Evolutionary conservation across 2,888 invertebrate genomes (phyloP), one percentile per base, ranked within the genome.

Genomic region (Scaptomyza cyrtandrae): DNA sequence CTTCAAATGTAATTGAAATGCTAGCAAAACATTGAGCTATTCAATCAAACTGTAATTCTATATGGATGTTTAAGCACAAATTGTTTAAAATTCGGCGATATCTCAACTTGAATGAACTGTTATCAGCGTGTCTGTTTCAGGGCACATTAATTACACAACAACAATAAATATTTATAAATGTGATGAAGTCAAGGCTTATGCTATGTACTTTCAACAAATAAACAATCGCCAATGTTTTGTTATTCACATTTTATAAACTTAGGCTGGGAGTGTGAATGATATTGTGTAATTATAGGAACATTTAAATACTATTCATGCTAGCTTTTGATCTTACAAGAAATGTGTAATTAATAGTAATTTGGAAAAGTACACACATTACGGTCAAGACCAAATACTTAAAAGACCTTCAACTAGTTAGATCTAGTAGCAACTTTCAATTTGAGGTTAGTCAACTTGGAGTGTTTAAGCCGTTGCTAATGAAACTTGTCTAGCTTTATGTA

Each of bases 1-100:
- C 81, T 84, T 80, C 65, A 60, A 60, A 57, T 53, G 52, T 71
- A 69, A 84, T 75, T 84, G 62, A 72, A 75, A 66, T 62, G 71
- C 46, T 58, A 55, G 33, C 44, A 13, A 53, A 72, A 59, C 58
- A 74, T 75, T 70, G 7, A 49, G 60, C 56, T 27, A 39, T 52
- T 63, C 61, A 67, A 68, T 52, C 53, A 54, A 68, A 61, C 46
- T 65, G 74, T 55, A 79, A 80, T 52, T 48, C 66, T 54, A 72
- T 53, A 69, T 62, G 39, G 43, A 57, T 53, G 45, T 59, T 58
- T 63, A 53, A 52, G 56, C 50, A 16, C 49, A 61, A 56, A 64
- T 33, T 53, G 19, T 44, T 62, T 67, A 29, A 61, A 55, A 52
- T 53, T 11, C 33, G 52, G 50, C 35, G 13, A 46, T 53, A 63